Conservation (phyloP, 2,888 invertebrate species). For the Operophtera brumata region DNA sequence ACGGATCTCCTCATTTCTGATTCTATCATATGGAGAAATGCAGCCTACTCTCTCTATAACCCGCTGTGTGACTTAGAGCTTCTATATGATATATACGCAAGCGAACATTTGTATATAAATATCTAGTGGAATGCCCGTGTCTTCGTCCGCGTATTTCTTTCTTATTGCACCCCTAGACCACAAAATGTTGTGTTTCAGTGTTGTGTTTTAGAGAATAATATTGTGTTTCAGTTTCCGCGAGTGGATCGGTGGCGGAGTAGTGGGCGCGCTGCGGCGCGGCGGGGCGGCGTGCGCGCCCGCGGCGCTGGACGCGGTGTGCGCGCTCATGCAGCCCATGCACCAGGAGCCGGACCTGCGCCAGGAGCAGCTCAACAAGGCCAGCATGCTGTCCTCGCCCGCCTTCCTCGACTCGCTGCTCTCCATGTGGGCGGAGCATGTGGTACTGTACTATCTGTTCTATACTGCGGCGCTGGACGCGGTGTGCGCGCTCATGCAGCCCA, state of each 20-base stretch:
- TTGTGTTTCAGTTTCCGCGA: slow-evolving; percentile 89
- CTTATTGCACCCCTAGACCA: too few species aligned
- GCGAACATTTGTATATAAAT: too few species aligned
- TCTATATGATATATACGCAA: too few species aligned
- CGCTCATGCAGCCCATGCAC: slow-evolving; percentile 99
- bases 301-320: slow-evolving; percentile 97
- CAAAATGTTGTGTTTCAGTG: too few species aligned
- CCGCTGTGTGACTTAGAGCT: too few species aligned
- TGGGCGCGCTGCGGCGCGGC: slow-evolving; percentile 92
- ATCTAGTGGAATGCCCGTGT: too few species aligned
- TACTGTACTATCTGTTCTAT: slow-evolving; percentile 79
- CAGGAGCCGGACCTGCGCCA: slow-evolving; percentile 97
- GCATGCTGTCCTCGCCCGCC: slow-evolving; percentile 92
- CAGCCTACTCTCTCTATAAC: too few species aligned
- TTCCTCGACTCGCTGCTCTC: slow-evolving; percentile 96
- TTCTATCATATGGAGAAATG: too few species aligned
- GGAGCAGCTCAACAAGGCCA: slow-evolving; percentile 98
- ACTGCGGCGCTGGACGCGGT: slow-evolving; percentile 98
- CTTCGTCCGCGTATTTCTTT: too few species aligned
- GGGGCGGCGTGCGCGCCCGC: slow-evolving; percentile 96
- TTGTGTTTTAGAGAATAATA: neutral
- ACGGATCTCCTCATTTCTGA: too few species aligned
- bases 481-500: slow-evolving; percentile 99
- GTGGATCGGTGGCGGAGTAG: slow-evolving; percentile 95
- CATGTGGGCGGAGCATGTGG: slow-evolving; percentile 97